Conservation (phyloP, 1,140 invertebrate genomes). For the Ceratina calcarata region DNA sequence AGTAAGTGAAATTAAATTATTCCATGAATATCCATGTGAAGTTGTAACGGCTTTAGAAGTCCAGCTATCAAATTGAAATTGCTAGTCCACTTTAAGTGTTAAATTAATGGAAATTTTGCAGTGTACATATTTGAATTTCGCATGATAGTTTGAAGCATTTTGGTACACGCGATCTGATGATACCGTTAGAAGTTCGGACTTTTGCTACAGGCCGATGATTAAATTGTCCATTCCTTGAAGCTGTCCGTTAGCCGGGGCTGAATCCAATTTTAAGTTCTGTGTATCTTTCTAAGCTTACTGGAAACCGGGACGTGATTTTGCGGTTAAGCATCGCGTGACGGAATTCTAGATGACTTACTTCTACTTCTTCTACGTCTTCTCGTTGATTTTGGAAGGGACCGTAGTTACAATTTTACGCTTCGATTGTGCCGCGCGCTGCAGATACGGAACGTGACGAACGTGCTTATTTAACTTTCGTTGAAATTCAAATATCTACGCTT, state of each 20-base stretch:
- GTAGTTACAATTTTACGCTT: slow-evolving; percentile 31
- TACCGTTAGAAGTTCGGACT: not conserved
- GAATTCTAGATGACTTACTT: slow-evolving; percentile 20
- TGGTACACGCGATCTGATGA: no score
- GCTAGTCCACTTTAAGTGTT: no score
- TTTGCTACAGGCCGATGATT: not conserved
- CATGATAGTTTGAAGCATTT: not conserved
- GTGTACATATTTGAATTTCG: not conserved
- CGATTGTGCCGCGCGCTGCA: not conserved
- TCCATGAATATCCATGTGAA: no score
- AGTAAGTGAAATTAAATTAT: no score
- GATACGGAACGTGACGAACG: slow-evolving; percentile 13
- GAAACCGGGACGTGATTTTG: slow-evolving; percentile 2
- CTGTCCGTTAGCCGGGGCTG: not conserved
- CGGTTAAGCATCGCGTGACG: slow-evolving; percentile 10
- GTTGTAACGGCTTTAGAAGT: no score
- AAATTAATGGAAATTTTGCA: no score
- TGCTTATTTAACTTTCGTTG: not conserved
- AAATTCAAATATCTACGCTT: not conserved
- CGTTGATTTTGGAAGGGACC: not conserved
- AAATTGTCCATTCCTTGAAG: slow-evolving; percentile 1
- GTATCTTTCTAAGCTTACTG: slow-evolving; percentile 19
- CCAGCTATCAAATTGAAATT: no score
- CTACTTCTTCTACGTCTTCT: not conserved
- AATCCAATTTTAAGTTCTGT: slow-evolving; percentile 28